Evolutionary conservation across 2,888 invertebrate genomes (phyloP), one percentile per base, ranked within the genome.

Genomic region (Acrocera orbiculus): DNA sequence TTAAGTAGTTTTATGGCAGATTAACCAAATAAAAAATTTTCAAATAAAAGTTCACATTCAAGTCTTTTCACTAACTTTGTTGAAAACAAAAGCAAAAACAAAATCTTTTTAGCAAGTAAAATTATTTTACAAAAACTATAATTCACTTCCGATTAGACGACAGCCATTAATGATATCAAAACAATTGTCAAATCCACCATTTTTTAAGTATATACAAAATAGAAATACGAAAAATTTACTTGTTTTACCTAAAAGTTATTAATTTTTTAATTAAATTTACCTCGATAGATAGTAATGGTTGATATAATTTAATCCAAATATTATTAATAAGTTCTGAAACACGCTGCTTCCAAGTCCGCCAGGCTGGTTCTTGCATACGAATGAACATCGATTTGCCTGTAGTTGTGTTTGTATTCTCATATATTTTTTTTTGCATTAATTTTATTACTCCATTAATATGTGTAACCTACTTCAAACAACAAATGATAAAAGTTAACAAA

Each of bases 271-370:
- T 23, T 23, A 5, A 5, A 30, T 14, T 42, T 52, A 62, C 62
- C 40, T 50, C 54, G 41, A 52, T 50, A 39, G 52, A 48, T 42
- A 47, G 48, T 25, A 53, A 44, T 38, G 58, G 52, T 40, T 41
- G 38, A 37, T 53, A 53, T 35, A 72, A 59, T 66, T 69, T 71
- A 58, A 64, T 67, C 71, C 73, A 72, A 58, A 71, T 56, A 46
- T 62, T 57, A 58, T 66, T 66, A 47, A 69, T 67, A 48, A 71
- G 65, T 61, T 66, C 66, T 48, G 66, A 61, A 51, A 71, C 57
- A 56, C 68, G 70, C 64, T n/a, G n/a, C n/a, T 72, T 70, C 74
- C 73, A 74, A 67, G 73, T 74, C 61, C 69, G 67, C 49, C 67
- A 63, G 52, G 71, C 73, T 56, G 74, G 72, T 61, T 68, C 71